These are phyloP conservation scores for Ectropis crepuscularia DNA, from an alignment of 2,888 invertebrate genomes.

Conservation along the genomic window DNA sequence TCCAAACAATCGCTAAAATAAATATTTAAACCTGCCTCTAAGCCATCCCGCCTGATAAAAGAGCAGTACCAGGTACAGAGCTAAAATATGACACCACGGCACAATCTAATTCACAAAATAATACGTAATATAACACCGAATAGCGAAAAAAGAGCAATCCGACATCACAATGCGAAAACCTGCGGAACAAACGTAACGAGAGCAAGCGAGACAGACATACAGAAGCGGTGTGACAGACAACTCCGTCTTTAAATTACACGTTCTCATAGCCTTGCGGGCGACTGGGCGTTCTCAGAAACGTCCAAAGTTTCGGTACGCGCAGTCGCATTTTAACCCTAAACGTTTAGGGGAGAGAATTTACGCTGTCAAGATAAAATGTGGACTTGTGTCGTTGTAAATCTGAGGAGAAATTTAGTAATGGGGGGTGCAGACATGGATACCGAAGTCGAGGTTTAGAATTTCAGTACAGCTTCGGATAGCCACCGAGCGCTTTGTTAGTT, in stretches of 20 bases:
- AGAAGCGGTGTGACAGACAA: conserved; percentile 50
- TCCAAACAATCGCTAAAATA: conserved; percentile 6
- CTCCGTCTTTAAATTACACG: conserved; percentile 84
- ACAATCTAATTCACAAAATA: conserved; percentile 84
- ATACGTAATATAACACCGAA: conserved; percentile 80
- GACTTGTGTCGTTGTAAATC: conserved; percentile 51
- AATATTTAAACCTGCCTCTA: conserved; percentile 63
- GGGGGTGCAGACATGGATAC: conserved; percentile 84
- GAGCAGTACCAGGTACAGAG: conserved; percentile 65
- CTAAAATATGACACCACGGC: conserved; percentile 76
- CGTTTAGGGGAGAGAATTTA: accelerated
- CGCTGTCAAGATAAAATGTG: conserved; percentile 25
- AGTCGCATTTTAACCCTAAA: conserved; percentile 47
- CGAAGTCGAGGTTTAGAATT: conserved; percentile 83
- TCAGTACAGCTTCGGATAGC: conserved; percentile 85
- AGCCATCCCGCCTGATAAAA: conserved; percentile 58
- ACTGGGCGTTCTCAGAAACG: conserved; percentile 50
- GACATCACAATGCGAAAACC: conserved; percentile 68
- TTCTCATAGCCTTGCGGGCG: conserved; percentile 83
- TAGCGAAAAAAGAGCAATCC: conserved; percentile 80
- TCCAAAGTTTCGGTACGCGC: conserved; percentile 39
- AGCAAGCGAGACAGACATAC: conserved; percentile 64
- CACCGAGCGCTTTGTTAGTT: conserved; percentile 82
- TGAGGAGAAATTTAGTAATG: conserved; percentile 80
- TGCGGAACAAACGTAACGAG: conserved; percentile 56